phyloP scores from a whole-genome alignment of 1,140 invertebrate species.

The Drosophila parvula region DNA sequence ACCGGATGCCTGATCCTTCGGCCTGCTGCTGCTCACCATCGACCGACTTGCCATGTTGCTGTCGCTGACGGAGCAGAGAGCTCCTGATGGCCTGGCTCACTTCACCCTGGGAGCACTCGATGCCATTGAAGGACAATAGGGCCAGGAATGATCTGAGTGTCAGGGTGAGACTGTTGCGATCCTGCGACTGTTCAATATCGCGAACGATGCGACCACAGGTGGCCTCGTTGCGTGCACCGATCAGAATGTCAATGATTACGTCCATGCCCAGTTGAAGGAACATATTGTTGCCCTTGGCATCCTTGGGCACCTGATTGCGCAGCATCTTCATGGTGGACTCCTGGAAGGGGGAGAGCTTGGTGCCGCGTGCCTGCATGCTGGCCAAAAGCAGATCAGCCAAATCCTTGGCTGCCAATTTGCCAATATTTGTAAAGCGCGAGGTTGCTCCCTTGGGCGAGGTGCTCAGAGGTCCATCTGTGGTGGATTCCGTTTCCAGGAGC shows the following conservation, averaged over 20 bases:
- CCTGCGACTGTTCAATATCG: slow-evolving; percentile 57
- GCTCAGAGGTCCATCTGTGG: slow-evolving; percentile 2
- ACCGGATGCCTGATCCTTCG: slow-evolving; percentile 38
- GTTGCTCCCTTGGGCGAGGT: background rate
- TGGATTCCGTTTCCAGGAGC: slow-evolving; percentile 13
- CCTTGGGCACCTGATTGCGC: slow-evolving; percentile 30
- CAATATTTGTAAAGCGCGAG: slow-evolving; percentile 38
- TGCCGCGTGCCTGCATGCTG: slow-evolving; percentile 63
- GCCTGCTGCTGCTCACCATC: slow-evolving; percentile 6
- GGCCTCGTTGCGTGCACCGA: slow-evolving; percentile 46
- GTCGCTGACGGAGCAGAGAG: slow-evolving; percentile 14
- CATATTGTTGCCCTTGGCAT: slow-evolving; percentile 25
- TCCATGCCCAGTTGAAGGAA: slow-evolving; percentile 66
- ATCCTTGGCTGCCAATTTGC: slow-evolving; percentile 67
- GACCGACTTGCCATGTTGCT: background rate
- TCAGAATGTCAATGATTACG: slow-evolving; percentile 62
- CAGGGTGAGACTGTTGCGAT: slow-evolving; percentile 56
- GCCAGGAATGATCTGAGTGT: slow-evolving; percentile 61
- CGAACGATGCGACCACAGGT: slow-evolving; percentile 54
- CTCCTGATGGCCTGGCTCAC: slow-evolving; percentile 65
- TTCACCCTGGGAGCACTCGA: slow-evolving; percentile 57
- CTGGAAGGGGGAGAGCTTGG: slow-evolving; percentile 39
- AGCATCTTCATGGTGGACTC: slow-evolving; percentile 50
- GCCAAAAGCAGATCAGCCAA: slow-evolving; percentile 67
- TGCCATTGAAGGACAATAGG: slow-evolving; percentile 58